Evolutionary conservation across 1,140 invertebrate species (phyloP).

Genomic region (Drosophila pachea): DNA sequence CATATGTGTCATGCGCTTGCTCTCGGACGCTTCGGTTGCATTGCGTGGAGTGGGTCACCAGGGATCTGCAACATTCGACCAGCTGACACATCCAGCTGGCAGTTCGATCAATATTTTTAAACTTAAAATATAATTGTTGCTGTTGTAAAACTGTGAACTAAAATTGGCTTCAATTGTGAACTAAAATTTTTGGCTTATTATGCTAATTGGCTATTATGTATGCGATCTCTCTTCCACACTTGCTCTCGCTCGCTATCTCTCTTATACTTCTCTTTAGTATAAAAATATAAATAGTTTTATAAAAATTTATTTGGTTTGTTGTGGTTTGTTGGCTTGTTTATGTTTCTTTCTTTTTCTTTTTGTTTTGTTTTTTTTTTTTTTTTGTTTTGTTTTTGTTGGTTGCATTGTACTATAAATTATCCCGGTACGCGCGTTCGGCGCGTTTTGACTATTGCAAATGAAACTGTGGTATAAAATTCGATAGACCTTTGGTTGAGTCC

Average conservation of each 20-base stretch:
- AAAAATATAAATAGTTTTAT: constrained; percentile 79
- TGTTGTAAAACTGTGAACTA: constrained; percentile 66
- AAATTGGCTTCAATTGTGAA: constrained; percentile 48
- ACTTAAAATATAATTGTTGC: constrained; percentile 68
- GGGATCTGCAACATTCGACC: neutral
- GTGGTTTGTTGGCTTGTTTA: constrained; percentile 14
- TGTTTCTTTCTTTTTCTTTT: constrained; percentile 36
- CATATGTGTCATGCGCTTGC: constrained; percentile 39
- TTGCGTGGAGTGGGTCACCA: constrained; percentile 1
- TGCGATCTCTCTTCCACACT: constrained; percentile 37
- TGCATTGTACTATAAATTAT: constrained; percentile 80
- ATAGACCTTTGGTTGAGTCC: constrained; percentile 23
- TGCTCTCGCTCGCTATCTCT: constrained; percentile 9
- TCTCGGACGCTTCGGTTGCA: neutral
- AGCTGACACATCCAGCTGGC: too few relatives aligned
- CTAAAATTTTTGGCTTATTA: constrained; percentile 74
- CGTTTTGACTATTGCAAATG: constrained; percentile 78
- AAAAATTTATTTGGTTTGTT: constrained; percentile 72
- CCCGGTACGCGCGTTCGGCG: constrained; percentile 69
- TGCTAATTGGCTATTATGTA: constrained; percentile 71
- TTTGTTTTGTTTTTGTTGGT: constrained; percentile 61
- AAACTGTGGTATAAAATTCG: constrained; percentile 68
- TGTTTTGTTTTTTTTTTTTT: constrained; percentile 29
- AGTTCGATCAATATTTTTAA: constrained; percentile 24
- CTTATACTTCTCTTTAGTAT: constrained; percentile 48